Evolutionary conservation across 2,888 invertebrate species (phyloP).

Genomic region (Dicycla oo): DNA sequence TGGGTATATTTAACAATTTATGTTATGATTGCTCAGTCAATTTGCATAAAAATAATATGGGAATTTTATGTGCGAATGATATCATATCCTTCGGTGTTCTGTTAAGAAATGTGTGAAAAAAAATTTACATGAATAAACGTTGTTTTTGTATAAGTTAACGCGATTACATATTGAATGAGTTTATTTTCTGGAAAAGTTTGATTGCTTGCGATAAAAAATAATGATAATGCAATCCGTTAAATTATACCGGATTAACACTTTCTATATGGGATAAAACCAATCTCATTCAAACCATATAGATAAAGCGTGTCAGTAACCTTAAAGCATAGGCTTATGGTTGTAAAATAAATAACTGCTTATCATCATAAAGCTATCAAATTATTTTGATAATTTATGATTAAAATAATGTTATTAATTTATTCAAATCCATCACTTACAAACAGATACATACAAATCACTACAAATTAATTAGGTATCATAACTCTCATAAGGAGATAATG

Average conservation of each 20-base stretch:
- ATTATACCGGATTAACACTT: slow-evolving; percentile 32
- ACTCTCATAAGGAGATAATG: slow-evolving; percentile 46
- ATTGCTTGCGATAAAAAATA: slow-evolving; percentile 47
- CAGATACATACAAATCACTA: slow-evolving; percentile 61
- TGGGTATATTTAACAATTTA: slow-evolving; percentile 80
- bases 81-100: slow-evolving; percentile 78
- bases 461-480: slow-evolving; percentile 56
- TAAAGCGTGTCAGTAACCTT: slow-evolving; percentile 54
- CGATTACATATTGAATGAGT: slow-evolving; percentile 66
- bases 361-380: slow-evolving; percentile 61
- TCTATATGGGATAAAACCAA: slow-evolving; percentile 25
- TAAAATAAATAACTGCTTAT: slow-evolving; percentile 58
- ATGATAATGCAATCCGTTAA: slow-evolving; percentile 39
- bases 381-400: slow-evolving; percentile 58
- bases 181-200: slow-evolving; percentile 47
- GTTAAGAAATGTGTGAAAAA: slow-evolving; percentile 77
- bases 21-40: slow-evolving; percentile 85
- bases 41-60: slow-evolving; percentile 85
- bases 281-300: slow-evolving; percentile 39
- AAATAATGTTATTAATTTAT: slow-evolving; percentile 62
- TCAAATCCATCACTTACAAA: slow-evolving; percentile 61
- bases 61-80: slow-evolving; percentile 83
- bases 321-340: slow-evolving; percentile 37
- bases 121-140: slow-evolving; percentile 65
- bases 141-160: slow-evolving; percentile 58